phyloP scores from a whole-genome alignment of 2,888 invertebrate genomes.

The Ochropacha duplaris region DNA sequence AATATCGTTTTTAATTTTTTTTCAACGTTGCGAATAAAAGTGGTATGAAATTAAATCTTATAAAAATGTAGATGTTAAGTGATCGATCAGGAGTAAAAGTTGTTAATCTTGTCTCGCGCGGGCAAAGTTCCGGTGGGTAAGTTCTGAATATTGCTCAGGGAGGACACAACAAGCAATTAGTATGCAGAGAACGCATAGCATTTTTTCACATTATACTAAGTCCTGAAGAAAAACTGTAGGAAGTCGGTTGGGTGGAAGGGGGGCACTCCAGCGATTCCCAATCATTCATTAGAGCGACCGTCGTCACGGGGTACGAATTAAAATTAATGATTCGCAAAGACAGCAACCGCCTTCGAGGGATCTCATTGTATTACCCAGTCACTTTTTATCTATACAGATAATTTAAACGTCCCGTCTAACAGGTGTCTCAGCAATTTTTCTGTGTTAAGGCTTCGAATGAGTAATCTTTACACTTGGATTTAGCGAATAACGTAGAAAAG shows the following conservation, averaged over 20 bases:
- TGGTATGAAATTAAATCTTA: slow-evolving; percentile 56
- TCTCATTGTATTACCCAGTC: slow-evolving; percentile 72
- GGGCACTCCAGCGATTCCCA: slow-evolving; percentile 74
- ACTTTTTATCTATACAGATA: slow-evolving; percentile 74
- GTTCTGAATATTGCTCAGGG: slow-evolving; percentile 63
- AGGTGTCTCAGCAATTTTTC: slow-evolving; percentile 68
- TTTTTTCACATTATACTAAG: slow-evolving; percentile 82
- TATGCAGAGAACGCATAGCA: slow-evolving; percentile 76
- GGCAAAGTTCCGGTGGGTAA: slow-evolving; percentile 64
- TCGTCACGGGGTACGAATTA: slow-evolving; percentile 79
- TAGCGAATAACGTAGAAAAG: not conserved
- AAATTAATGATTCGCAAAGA: slow-evolving; percentile 81
- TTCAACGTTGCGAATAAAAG: slow-evolving; percentile 42
- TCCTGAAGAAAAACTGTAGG: slow-evolving; percentile 74
- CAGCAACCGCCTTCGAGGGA: slow-evolving; percentile 64
- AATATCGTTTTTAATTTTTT: slow-evolving; percentile 36
- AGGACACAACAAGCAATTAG: slow-evolving; percentile 80
- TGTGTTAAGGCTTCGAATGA: slow-evolving; percentile 52
- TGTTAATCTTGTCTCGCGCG: slow-evolving; percentile 73
- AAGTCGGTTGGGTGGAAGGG: slow-evolving; percentile 60
- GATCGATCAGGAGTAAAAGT: slow-evolving; percentile 76
- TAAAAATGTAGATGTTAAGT: slow-evolving; percentile 64
- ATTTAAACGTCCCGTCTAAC: slow-evolving; percentile 65
- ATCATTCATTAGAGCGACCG: slow-evolving; percentile 80
- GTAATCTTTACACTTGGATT: not conserved